A percentile compares a stretch with the other conserved stretches of the same genome.
phyloP scores from a whole-genome alignment of 2,888 invertebrate species.

The Nomada fucata region DNA sequence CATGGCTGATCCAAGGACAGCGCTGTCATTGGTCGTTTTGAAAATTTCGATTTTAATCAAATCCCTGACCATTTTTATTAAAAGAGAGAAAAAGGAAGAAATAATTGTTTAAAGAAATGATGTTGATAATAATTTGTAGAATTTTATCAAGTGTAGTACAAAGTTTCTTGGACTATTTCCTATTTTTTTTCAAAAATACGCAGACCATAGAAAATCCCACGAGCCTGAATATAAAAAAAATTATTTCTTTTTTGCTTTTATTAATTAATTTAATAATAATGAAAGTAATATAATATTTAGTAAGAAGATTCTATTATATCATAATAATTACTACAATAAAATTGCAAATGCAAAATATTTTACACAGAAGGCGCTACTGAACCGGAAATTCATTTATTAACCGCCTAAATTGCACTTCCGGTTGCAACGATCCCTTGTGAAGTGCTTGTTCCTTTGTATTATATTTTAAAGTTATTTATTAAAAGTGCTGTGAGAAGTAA shows the following conservation, averaged over 20 bases:
- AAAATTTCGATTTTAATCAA: no score
- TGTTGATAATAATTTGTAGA: neutral
- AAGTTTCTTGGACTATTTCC: neutral
- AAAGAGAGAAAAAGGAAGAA: no score
- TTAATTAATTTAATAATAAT: no score
- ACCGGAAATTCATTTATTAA: neutral
- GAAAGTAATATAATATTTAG: no score
- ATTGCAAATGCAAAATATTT: neutral
- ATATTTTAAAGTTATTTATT: neutral
- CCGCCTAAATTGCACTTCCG: slow-evolving; percentile 1
- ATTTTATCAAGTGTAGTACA: neutral
- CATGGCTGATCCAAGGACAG: neutral
- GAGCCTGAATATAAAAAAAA: neutral
- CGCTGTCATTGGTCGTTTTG: neutral
- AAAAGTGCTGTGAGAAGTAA: neutral
- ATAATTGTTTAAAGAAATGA: no score
- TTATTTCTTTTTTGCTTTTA: no score
- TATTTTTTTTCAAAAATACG: neutral
- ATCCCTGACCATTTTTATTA: no score
- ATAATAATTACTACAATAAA: no score
- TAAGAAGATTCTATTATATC: no score
- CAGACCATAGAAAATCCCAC: neutral
- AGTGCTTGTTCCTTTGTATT: neutral
- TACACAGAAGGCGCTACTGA: neutral
- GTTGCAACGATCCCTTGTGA: neutral